Conservation (phyloP, 2,888 invertebrate genomes). For the Drosophila diplacantha region DNA sequence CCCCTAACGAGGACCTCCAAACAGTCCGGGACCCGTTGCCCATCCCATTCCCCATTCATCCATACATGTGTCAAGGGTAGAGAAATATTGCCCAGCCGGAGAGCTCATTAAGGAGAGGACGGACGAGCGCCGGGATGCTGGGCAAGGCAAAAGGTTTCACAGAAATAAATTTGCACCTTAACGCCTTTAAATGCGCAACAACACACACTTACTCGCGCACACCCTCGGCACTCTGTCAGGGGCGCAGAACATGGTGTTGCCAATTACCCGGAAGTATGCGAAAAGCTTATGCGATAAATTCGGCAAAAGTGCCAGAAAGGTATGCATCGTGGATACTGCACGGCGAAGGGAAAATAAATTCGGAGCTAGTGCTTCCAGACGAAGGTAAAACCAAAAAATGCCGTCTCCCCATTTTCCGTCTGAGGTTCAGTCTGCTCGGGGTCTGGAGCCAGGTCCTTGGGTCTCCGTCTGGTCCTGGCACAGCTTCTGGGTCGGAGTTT, state of each 20-base stretch:
- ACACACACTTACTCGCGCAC: conserved; percentile 34
- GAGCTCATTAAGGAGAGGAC: conserved; percentile 68
- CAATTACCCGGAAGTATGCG: conserved; percentile 74
- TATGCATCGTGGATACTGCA: conserved; percentile 56
- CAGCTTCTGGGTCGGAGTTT: conserved; percentile 18
- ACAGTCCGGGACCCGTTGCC: conserved; percentile 41
- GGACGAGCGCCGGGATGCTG: conserved; percentile 19
- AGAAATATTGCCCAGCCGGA: conserved; percentile 71
- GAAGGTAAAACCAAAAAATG: conserved; percentile 49
- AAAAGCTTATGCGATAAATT: conserved; percentile 74
- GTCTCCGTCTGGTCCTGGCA: conserved; percentile 24
- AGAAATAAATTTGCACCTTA: conserved; percentile 75
- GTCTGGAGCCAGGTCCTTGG: conserved; percentile 4
- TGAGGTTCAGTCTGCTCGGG: conserved; percentile 14
- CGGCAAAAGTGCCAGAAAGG: conserved; percentile 72
- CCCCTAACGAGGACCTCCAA: conserved; percentile 43
- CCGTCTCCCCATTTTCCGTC: conserved; percentile 12
- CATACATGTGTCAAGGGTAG: conserved; percentile 65
- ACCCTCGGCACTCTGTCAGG: conserved; percentile 8
- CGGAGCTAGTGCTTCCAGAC: conserved; percentile 33
- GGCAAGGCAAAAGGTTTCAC: conserved; percentile 62
- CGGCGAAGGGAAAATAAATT: conserved; percentile 19
- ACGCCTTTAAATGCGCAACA: conserved; percentile 71
- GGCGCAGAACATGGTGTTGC: conserved; percentile 66
- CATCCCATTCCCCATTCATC: conserved; percentile 16